Percentiles rank a stretch among this genome's conserved stretches.
Conservation (phyloP, 1,140 invertebrate genomes). For the Heliconius congener region DNA sequence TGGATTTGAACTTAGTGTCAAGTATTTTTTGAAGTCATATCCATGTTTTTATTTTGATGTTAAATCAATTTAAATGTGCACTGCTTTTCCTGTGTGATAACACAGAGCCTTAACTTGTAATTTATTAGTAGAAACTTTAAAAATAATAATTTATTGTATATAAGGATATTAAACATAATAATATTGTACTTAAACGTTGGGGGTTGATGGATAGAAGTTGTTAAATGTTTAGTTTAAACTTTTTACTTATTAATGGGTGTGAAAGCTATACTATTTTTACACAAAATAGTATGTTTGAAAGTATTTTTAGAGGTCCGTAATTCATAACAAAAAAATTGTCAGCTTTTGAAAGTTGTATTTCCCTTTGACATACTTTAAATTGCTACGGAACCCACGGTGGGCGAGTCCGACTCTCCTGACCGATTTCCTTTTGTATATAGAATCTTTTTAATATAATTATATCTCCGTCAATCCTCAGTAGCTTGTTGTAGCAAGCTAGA, state of each 20-base stretch:
- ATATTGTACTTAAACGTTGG: conserved; percentile 74
- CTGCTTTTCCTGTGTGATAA: conserved; percentile 52
- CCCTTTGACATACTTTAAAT: neutral
- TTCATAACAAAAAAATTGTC: no score
- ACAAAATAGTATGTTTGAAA: conserved; percentile 8
- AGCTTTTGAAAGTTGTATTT: no score
- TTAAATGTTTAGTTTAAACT: neutral
- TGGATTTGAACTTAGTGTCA: neutral
- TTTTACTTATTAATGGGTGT: neutral
- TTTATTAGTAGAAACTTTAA: conserved; percentile 54
- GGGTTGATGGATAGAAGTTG: conserved; percentile 44
- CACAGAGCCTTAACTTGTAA: conserved; percentile 65
- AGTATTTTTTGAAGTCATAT: neutral
- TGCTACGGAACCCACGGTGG: no score
- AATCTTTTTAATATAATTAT: neutral
- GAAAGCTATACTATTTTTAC: neutral
- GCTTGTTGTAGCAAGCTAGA: conserved; percentile 78
- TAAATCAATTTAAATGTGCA: conserved; percentile 39
- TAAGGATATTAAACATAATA: conserved; percentile 54
- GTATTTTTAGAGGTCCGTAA: neutral
- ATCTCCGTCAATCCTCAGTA: conserved; percentile 53
- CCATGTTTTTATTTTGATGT: conserved; percentile 2
- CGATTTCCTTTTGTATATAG: conserved; percentile 14
- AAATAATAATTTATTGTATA: conserved; percentile 66
- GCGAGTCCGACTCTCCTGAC: no score